Evolutionary conservation across 2,113 vertebrate genomes (phyloP).

Genomic region (Lanius ludovicianus): DNA sequence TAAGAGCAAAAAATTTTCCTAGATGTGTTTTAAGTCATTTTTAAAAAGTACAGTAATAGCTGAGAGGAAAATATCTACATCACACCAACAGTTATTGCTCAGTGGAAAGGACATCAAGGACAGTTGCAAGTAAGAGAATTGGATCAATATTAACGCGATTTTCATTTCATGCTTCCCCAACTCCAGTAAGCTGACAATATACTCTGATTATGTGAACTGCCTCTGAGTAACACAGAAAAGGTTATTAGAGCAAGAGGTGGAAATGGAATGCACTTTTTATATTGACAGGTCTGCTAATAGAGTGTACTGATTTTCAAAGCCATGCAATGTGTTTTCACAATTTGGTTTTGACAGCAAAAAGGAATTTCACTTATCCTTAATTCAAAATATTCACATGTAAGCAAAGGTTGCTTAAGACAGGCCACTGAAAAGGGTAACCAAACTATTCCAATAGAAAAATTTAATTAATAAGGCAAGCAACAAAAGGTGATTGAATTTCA

Average conservation of each 20-base stretch:
- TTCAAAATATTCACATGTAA: conserved; percentile 70
- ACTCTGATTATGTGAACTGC: conserved; percentile 83
- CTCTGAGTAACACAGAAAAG: conserved; percentile 84
- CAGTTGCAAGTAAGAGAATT: conserved; percentile 91
- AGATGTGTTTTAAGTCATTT: conserved; percentile 23
- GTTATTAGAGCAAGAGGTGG: conserved; percentile 87
- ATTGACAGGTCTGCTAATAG: conserved; percentile 93
- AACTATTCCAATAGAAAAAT: conserved; percentile 46
- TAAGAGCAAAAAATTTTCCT: conserved; percentile 23
- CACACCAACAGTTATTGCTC: conserved; percentile 75
- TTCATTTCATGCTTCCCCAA: conserved; percentile 99
- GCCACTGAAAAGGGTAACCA: conserved; percentile 29
- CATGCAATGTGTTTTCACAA: conserved; percentile 71
- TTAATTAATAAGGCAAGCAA: conserved; percentile 52
- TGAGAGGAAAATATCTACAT: conserved; percentile 67
- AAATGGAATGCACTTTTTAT: conserved; percentile 89
- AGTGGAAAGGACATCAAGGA: conserved; percentile 86
- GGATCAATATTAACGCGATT: conserved; percentile 98
- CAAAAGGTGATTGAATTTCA: conserved; percentile 56
- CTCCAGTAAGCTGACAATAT: conserved; percentile 95
- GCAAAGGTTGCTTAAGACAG: conserved; percentile 50
- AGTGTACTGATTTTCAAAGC: conserved; percentile 81
- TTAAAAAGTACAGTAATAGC: conserved; percentile 20
- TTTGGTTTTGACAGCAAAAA: conserved; percentile 71
- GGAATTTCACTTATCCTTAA: conserved; percentile 73